Base-by-base conservation (phyloP, 1,140 invertebrate species). In the Anastatus disparis region DNA sequence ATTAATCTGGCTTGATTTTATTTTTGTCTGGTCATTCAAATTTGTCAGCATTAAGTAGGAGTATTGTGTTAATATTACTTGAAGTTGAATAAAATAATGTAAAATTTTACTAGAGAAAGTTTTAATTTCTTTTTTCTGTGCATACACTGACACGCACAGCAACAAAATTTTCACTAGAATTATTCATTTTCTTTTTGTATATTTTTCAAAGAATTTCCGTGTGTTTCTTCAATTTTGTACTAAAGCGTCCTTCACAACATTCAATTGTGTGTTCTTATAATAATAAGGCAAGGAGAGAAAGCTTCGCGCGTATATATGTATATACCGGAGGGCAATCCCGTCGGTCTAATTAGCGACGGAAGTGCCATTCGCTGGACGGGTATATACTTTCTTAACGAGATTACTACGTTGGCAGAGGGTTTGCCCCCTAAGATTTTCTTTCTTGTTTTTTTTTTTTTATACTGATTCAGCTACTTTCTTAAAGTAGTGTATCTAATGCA, bases 321-420 rank as follows among this genome's bases (percentile, higher is more conserved):
- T n/a, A 35, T 6, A 10, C 31, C 73, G 56, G 31, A 73, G n/a
- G 68, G 76, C 71, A 74, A 76, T 74, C 78, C 75, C 75, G 66
- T 17, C 35, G 75, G 66, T 77, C 75, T 79, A 79, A 81, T 81
- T 81, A 80, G 72, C 35, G 70, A 71, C 74, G 76, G 70, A 72
- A 78, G 76, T 68, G 72, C 63, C 52, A 71, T 64, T 64, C 62
- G 59, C 35, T 52, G 56, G 52, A 42, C 58, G 59, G 69, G 73
- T 76, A 78, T n/a, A n/a, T 76, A 78, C 77, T 81, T 78, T 77
- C 75, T 78, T 78, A 79, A 81, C 78, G 74, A 79, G 78, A 79
- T 79, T 75, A 69, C 31, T 31, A n/a, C 64, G 40, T 46, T 35
- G 10, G 31, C 31, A 35, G 38, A 20, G 35, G 40, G 17, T 2